Conservation (phyloP, 2,113 vertebrate genomes). For the Pelobates fuscus region DNA sequence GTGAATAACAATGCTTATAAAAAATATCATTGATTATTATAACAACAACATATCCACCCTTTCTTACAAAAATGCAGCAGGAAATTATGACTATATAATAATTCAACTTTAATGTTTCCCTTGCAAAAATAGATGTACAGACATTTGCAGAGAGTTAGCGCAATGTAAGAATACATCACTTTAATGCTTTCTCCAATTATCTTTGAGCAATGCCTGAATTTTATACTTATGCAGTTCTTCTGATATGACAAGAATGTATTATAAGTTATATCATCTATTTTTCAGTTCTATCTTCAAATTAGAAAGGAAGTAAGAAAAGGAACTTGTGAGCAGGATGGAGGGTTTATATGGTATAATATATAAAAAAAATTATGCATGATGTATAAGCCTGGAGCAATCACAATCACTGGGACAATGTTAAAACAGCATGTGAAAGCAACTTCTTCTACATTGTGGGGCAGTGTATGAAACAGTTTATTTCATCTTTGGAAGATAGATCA, state of each 20-base stretch:
- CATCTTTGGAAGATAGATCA: slow-evolving; percentile 37
- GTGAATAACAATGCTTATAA: too few species aligned
- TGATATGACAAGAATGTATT: slow-evolving; percentile 20
- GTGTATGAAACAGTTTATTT: slow-evolving; percentile 40
- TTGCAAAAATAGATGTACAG: too few species aligned
- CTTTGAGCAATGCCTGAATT: not conserved
- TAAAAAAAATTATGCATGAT: slow-evolving; percentile 22
- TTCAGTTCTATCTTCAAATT: slow-evolving; percentile 16
- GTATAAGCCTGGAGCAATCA: slow-evolving; percentile 22
- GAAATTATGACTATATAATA: too few species aligned
- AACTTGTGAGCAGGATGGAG: slow-evolving; percentile 4
- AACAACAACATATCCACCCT: too few species aligned
- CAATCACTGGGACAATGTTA: slow-evolving; percentile 19
- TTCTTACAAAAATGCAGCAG: too few species aligned
- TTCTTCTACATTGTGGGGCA: slow-evolving; percentile 23
- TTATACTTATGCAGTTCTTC: slow-evolving; percentile 9
- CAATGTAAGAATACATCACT: too few species aligned
- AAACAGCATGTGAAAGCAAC: slow-evolving; percentile 38
- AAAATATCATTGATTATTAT: too few species aligned
- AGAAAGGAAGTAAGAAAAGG: slow-evolving; percentile 6
- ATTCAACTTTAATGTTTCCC: too few species aligned
- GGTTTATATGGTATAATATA: slow-evolving; percentile 12
- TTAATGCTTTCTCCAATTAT: too few species aligned
- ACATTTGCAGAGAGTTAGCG: too few species aligned
- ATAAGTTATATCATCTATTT: slow-evolving; percentile 21